Evolutionary conservation across 2,888 invertebrate genomes (phyloP).

Genomic region (Lissonota sp.): DNA sequence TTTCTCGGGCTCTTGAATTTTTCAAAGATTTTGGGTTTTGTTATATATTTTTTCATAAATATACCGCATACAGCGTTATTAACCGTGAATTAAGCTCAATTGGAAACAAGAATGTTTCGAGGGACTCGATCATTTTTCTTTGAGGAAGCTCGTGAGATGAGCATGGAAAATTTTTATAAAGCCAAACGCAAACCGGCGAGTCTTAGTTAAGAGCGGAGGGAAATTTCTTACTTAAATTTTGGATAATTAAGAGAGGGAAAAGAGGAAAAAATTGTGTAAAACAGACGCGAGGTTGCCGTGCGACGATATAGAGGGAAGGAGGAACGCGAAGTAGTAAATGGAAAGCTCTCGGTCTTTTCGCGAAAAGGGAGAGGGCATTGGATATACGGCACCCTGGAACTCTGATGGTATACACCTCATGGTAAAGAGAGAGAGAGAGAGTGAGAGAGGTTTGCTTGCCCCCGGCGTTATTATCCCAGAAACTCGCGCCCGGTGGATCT

Average conservation of each 20-base stretch:
- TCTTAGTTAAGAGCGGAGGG: not conserved
- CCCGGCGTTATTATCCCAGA: slow-evolving; percentile 61
- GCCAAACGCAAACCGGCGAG: too few species aligned
- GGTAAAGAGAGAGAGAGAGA: not conserved
- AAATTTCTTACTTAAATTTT: slow-evolving; percentile 38
- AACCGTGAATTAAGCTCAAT: too few species aligned
- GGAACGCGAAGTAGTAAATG: not conserved
- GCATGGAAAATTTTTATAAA: too few species aligned
- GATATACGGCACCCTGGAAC: not conserved
- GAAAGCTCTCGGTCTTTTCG: too few species aligned
- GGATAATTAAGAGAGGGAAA: slow-evolving; percentile 36
- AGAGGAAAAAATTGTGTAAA: slow-evolving; percentile 17
- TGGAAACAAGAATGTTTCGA: too few species aligned
- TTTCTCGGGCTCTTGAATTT: too few species aligned
- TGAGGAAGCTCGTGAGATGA: too few species aligned
- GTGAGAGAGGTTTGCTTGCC: slow-evolving; percentile 29
- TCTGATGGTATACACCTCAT: slow-evolving; percentile 30
- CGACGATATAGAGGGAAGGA: slow-evolving; percentile 8
- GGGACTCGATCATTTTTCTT: too few species aligned
- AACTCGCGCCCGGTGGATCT: slow-evolving; percentile 56
- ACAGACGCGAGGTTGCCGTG: slow-evolving; percentile 7
- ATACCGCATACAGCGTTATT: too few species aligned
- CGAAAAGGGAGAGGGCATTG: slow-evolving; percentile 41
- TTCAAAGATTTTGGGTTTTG: too few species aligned
- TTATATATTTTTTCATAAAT: too few species aligned